These are phyloP conservation scores for Diorhabda sublineata DNA, from an alignment of 1,140 invertebrate genomes.

Conservation along the genomic window DNA sequence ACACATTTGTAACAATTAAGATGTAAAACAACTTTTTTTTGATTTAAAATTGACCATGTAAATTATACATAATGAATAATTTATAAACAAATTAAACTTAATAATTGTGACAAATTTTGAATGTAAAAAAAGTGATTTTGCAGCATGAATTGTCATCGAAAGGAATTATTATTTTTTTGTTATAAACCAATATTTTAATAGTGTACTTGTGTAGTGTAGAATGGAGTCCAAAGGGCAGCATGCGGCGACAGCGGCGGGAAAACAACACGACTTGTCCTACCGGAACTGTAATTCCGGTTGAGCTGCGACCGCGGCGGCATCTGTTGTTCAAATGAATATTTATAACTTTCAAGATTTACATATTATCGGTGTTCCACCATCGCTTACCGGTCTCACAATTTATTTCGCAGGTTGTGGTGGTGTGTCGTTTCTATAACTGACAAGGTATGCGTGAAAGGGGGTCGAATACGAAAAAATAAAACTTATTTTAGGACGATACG, in stretches of 20 bases:
- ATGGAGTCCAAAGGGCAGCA: neutral
- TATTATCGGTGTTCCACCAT: slow-evolving; percentile 37
- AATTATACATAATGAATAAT: too few relatives aligned
- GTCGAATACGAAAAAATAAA: neutral
- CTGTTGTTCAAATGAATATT: slow-evolving; percentile 44
- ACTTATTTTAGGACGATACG: neutral
- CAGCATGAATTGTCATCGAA: too few relatives aligned
- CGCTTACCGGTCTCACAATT: slow-evolving; percentile 37
- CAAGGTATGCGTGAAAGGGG: slow-evolving; percentile 16
- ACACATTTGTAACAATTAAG: too few relatives aligned
- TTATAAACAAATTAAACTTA: too few relatives aligned
- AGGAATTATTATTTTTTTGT: neutral
- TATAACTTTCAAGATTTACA: slow-evolving; percentile 40
- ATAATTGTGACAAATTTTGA: too few relatives aligned
- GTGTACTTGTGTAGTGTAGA: neutral
- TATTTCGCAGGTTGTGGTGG: slow-evolving; percentile 39
- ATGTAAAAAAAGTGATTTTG: too few relatives aligned
- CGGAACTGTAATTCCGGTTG: slow-evolving; percentile 44
- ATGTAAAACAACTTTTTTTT: too few relatives aligned
- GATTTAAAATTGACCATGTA: too few relatives aligned
- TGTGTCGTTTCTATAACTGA: slow-evolving; percentile 35
- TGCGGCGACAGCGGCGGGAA: neutral
- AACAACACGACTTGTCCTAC: slow-evolving; percentile 34
- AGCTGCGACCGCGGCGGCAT: slow-evolving; percentile 38
- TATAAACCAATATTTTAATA: neutral